phyloP scores from a whole-genome alignment of 2,888 invertebrate species.

The Luperina testacea region DNA sequence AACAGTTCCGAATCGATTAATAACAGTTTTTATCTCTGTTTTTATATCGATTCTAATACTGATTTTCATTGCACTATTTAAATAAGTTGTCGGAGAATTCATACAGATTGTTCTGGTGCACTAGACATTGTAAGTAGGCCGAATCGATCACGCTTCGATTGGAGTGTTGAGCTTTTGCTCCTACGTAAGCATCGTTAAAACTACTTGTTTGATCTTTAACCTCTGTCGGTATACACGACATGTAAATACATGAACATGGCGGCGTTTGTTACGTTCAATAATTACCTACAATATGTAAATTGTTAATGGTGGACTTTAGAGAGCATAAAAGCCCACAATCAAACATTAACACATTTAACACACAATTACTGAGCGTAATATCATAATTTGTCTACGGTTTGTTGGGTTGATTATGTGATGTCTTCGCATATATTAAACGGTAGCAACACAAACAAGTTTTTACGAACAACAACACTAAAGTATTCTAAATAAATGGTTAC shows the following conservation, averaged over 20 bases:
- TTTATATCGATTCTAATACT: conserved; percentile 41
- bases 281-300: conserved; percentile 58
- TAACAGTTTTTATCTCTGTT: conserved; percentile 35
- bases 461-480: conserved; percentile 13
- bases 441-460: conserved; percentile 53
- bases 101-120: conserved; percentile 50
- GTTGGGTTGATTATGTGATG: conserved; percentile 39
- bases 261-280: conserved; percentile 50
- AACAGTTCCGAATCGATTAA: conserved; percentile 49
- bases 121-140: conserved; percentile 76
- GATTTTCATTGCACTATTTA: conserved; percentile 42
- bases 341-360: conserved; percentile 59
- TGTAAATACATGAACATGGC: conserved; percentile 37
- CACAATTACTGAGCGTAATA: conserved; percentile 44
- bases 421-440: conserved; percentile 34
- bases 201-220: conserved; percentile 78
- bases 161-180: conserved; percentile 68
- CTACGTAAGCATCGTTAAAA: conserved; percentile 66
- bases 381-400: conserved; percentile 54
- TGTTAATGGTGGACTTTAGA: conserved; percentile 40
- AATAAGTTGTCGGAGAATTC: conserved; percentile 36
- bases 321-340: conserved; percentile 56
- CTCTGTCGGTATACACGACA: conserved; percentile 50
- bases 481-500: conserved; percentile 23
- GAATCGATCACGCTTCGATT: conserved; percentile 77